Evolutionary conservation across 2,888 invertebrate species (phyloP), one percentile per base, ranked within the genome.

Genomic region (Bhutanitis thaidina): DNA sequence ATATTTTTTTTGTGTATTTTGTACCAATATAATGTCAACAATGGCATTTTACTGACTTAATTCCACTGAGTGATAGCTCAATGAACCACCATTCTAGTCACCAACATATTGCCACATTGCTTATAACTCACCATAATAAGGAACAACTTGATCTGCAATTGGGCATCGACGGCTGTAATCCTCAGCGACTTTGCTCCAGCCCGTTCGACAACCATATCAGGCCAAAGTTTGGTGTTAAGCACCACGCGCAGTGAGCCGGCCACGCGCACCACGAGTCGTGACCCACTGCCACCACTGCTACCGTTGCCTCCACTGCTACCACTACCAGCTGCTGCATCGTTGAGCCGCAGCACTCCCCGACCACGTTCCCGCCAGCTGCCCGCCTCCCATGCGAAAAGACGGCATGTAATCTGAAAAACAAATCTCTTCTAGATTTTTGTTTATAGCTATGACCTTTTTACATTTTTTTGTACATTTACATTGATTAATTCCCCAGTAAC

Each of bases 211-310:
- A 95, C 94, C 98, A 98, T 98, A 56, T 95, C 97, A 5, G 95
- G 92, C 97, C 97, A 98, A 57, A 96, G 91, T 91, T 97, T 97
- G 35, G 98, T 97, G 80, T 98, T 98, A 52, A 98, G 91, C 69
- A 98, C 93, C 46, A 98, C 94, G 49, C 97, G 92, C 60, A 97
- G 92, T 64, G 96, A 97, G 43, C 98, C 98, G 13, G 96, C 92
- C 25, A 96, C 95, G 56, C 98, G 92, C 74, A 97, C 96, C 15
- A 98, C 97, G 10, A 98, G 91, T 56, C 98, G 55, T 94, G 97
- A 70, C 96, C 70, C 54, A 79, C 80, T 20, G 1, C 46, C 39
- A 27, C 27, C 27, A 7, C 8, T 27, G 44, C 25, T 9, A 3
- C 30, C 35, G 15, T 71, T 53, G 73, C 56, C 76, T 72, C 29